Percentiles rank a stretch among this genome's conserved stretches.
These are phyloP conservation scores for Sander lucioperca DNA, from an alignment of 2,113 vertebrate species.

Conservation along the genomic window DNA sequence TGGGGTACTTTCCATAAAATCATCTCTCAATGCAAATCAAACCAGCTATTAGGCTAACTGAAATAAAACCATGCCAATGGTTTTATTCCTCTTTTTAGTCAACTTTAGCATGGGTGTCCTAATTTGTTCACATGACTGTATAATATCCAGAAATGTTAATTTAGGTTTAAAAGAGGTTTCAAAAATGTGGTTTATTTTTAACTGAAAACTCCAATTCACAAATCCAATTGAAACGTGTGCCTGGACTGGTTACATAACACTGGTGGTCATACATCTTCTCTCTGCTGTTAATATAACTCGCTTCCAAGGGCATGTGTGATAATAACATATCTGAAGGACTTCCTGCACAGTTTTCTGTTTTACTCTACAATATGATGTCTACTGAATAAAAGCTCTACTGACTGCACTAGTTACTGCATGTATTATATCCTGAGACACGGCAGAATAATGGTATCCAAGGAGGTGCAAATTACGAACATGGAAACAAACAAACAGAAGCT, in stretches of 20 bases:
- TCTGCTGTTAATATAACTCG: neutral
- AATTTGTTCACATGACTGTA: too few relatives aligned
- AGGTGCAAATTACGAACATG: conserved; percentile 34
- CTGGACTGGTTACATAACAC: neutral
- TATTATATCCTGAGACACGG: neutral
- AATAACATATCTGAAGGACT: neutral
- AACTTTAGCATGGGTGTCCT: too few relatives aligned
- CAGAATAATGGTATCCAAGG: conserved; percentile 59
- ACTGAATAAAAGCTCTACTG: neutral
- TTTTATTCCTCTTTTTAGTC: too few relatives aligned
- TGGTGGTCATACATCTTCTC: neutral
- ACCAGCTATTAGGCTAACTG: too few relatives aligned
- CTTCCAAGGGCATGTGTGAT: neutral
- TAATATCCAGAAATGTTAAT: neutral
- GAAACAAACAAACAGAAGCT: conserved; percentile 41
- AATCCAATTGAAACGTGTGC: neutral
- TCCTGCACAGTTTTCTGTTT: conserved; percentile 6
- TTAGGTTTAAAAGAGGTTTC: neutral
- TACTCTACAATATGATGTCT: neutral
- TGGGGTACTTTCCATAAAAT: too few relatives aligned
- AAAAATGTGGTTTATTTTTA: neutral
- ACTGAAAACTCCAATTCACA: neutral
- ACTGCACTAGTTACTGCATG: neutral
- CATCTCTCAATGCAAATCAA: too few relatives aligned
- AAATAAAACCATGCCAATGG: too few relatives aligned